Evolutionary conservation across 2,113 vertebrate genomes (phyloP).

Genomic region (Camelus bactrianus): DNA sequence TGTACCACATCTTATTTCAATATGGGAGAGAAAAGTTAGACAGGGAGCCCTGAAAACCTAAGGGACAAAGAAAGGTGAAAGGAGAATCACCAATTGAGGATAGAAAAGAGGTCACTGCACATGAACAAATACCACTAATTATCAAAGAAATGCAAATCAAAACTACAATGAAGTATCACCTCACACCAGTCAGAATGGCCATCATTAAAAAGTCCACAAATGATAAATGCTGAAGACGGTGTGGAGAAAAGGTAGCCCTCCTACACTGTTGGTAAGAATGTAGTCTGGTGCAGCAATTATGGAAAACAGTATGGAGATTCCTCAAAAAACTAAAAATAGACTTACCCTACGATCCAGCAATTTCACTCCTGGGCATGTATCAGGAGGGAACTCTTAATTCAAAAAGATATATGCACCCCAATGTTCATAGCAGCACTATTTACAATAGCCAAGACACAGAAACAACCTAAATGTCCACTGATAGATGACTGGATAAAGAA

Average conservation of each 20-base stretch:
- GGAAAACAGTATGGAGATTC: not conserved
- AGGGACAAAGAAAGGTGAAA: not conserved
- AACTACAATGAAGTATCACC: not conserved
- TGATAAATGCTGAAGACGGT: not conserved
- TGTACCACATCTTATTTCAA: not conserved
- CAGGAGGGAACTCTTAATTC: too few relatives aligned
- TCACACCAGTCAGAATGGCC: not conserved
- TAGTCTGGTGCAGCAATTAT: not conserved
- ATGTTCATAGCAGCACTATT: too few relatives aligned
- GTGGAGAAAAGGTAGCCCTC: not conserved
- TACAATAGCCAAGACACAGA: too few relatives aligned
- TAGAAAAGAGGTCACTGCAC: not conserved
- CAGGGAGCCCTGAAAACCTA: not conserved
- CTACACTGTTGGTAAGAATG: not conserved
- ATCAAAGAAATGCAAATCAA: not conserved
- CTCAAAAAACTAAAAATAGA: constrained; percentile 19
- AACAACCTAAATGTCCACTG: too few relatives aligned
- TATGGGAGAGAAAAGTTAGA: not conserved
- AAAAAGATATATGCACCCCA: too few relatives aligned
- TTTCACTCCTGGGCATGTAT: not conserved
- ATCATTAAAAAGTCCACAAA: too few relatives aligned
- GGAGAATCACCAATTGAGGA: not conserved
- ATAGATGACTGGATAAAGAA: too few relatives aligned
- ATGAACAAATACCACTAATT: too few relatives aligned
- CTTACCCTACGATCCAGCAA: not conserved